These are phyloP conservation scores for Dendrolimus houi DNA, from an alignment of 2,888 invertebrate genomes.

Conservation along the genomic window DNA sequence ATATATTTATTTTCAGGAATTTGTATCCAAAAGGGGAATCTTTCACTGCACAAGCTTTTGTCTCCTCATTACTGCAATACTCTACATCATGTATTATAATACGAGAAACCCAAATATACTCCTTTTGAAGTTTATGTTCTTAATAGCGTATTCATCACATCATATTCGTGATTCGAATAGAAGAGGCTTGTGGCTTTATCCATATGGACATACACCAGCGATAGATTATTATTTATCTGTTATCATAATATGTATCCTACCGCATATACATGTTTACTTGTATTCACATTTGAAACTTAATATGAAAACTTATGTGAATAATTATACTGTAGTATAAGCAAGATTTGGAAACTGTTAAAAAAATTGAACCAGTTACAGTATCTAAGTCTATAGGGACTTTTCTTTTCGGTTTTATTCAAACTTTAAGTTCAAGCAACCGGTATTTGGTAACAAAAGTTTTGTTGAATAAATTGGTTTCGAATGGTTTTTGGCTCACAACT, in stretches of 20 bases:
- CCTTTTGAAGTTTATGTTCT: constrained; percentile 39
- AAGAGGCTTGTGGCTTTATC: constrained; percentile 55
- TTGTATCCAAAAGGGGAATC: constrained; percentile 28
- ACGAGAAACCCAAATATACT: constrained; percentile 36
- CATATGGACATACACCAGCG: constrained; percentile 44
- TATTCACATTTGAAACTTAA: constrained; percentile 28
- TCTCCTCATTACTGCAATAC: constrained; percentile 24
- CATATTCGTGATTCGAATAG: constrained; percentile 54
- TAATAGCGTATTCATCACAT: constrained; percentile 48
- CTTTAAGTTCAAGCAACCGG: too few species aligned
- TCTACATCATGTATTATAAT: constrained; percentile 36
- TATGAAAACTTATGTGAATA: constrained; percentile 3
- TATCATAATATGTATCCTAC: constrained; percentile 29
- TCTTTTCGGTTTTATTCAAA: too few species aligned
- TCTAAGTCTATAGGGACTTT: too few species aligned
- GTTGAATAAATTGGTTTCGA: too few species aligned
- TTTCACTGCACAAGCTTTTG: constrained; percentile 57
- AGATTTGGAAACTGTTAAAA: neutral
- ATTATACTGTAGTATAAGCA: neutral
- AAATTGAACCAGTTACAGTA: too few species aligned
- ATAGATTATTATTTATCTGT: constrained; percentile 40
- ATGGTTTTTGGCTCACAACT: too few species aligned
- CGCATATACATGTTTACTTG: constrained; percentile 32
- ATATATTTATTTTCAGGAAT: neutral
- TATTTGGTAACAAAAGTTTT: too few species aligned